A percentile compares a stretch with the other conserved stretches of the same genome.
These are phyloP conservation scores for Tympanoctomys barrerae DNA, from an alignment of 2,797 vertebrate species.

Conservation along the genomic window DNA sequence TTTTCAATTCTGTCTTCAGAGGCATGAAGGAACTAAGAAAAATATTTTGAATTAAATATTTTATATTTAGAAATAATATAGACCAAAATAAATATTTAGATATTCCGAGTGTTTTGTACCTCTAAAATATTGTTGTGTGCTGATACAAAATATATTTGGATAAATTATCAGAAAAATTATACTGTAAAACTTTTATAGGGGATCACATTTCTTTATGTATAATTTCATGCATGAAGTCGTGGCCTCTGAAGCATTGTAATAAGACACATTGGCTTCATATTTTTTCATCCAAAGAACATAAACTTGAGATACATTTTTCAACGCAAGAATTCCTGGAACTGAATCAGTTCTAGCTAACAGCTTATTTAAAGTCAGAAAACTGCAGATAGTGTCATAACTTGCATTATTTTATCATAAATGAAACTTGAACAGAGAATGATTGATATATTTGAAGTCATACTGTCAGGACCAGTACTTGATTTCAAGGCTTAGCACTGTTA, in stretches of 20 bases:
- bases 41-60: conserved; percentile 67
- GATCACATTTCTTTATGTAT: neutral
- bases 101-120: conserved; percentile 23
- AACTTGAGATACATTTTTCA: neutral
- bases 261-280: neutral
- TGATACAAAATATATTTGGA: conserved; percentile 26
- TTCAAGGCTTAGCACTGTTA: neutral
- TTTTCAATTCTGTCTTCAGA: conserved; percentile 27
- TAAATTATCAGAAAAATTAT: conserved; percentile 57
- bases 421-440: neutral
- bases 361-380: neutral
- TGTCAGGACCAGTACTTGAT: neutral
- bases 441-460: fast-evolving
- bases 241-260: neutral
- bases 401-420: neutral
- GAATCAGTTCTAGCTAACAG: neutral
- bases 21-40: neutral
- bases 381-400: neutral
- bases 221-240: neutral
- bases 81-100: conserved; percentile 61
- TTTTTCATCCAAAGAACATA: conserved; percentile 34
- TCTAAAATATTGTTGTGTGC: conserved; percentile 58
- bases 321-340: conserved; percentile 4
- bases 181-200: neutral
- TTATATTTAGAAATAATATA: conserved; percentile 16